Conservation (phyloP, 2,113 vertebrate species). For the Clarias magur region DNA sequence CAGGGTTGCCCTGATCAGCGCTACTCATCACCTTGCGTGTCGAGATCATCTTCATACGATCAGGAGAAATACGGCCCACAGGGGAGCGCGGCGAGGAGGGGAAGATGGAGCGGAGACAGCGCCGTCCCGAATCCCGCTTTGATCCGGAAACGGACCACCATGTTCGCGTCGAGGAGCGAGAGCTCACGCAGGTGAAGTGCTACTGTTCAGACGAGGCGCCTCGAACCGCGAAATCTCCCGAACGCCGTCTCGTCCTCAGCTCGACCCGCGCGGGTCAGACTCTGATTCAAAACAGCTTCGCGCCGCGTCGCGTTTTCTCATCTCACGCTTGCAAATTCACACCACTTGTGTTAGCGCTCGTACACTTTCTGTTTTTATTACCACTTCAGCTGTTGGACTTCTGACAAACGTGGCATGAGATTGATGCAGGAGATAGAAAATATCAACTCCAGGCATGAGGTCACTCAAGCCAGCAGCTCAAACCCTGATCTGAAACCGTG, state of each 20-base stretch:
- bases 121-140: neutral
- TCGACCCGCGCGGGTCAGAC: neutral
- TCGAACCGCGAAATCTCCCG: neutral
- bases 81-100: neutral
- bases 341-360: neutral
- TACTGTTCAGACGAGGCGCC: conserved; percentile 4
- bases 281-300: conserved; percentile 3
- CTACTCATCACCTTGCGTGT: conserved; percentile 45
- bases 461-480: neutral
- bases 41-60: conserved; percentile 33
- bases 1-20: conserved; percentile 10
- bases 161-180: neutral
- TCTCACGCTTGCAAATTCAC: neutral
- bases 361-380: neutral
- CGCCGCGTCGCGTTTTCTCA: neutral
- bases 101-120: conserved; percentile 18
- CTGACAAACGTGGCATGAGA: neutral
- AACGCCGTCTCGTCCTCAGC: neutral
- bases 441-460: neutral
- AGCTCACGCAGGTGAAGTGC: conserved; percentile 8
- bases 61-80: neutral
- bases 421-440: neutral
- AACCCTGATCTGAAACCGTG: neutral
- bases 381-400: neutral
- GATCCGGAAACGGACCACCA: conserved; percentile 36